phyloP scores from a whole-genome alignment of 2,888 invertebrate genomes.

The Calameuta idolon region DNA sequence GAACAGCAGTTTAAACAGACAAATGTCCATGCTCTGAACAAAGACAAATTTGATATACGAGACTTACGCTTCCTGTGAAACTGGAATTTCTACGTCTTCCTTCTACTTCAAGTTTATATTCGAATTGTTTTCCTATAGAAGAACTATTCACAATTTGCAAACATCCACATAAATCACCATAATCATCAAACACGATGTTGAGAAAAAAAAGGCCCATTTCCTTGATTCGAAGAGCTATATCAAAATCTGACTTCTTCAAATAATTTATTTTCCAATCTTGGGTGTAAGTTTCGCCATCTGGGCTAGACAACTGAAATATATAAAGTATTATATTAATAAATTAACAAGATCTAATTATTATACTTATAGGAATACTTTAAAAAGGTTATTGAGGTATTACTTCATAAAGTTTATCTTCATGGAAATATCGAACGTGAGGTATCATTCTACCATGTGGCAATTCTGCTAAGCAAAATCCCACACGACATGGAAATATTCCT shows the following conservation, averaged over 20 bases:
- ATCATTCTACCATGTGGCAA: not conserved
- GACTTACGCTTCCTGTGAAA: constrained; percentile 2
- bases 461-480: not conserved
- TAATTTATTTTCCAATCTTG: not conserved
- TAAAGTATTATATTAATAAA: no score
- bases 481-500: not conserved
- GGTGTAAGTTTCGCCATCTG: not conserved
- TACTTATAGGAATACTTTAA: not conserved
- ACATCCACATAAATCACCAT: not conserved
- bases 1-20: not conserved
- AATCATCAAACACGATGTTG: not conserved
- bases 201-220: constrained; percentile 2
- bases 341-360: constrained; percentile 1
- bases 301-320: not conserved
- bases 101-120: constrained; percentile 1
- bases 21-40: not conserved
- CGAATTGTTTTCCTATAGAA: not conserved
- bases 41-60: not conserved
- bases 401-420: not conserved
- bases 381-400: constrained; percentile 16
- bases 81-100: constrained; percentile 1
- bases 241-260: not conserved
- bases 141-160: not conserved
- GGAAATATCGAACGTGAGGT: constrained; percentile 1
- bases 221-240: not conserved